phyloP scores from a whole-genome alignment of 2,113 vertebrate species.

The Salvelinus fontinalis region DNA sequence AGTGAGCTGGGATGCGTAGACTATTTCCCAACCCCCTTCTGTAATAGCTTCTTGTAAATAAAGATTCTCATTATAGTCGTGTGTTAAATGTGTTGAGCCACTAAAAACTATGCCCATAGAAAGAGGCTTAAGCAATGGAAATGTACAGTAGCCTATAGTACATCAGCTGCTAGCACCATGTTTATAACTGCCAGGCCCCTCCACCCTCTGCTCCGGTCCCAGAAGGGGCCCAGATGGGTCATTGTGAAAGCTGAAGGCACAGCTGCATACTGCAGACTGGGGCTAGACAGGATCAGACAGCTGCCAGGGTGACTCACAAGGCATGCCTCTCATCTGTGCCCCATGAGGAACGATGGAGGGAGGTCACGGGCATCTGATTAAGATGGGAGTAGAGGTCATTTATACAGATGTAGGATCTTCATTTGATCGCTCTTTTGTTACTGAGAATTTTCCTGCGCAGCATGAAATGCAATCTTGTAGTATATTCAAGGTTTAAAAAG shows the following conservation, averaged over 20 bases:
- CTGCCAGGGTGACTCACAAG: conserved; percentile 63
- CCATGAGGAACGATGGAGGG: conserved; percentile 38
- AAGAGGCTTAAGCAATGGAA: background rate
- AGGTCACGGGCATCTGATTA: background rate
- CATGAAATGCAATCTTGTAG: no score
- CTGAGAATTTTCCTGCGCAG: no score
- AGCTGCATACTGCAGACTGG: conserved; percentile 50
- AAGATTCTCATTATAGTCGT: no score
- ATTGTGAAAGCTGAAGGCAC: conserved; percentile 55
- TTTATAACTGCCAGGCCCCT: conserved; percentile 25
- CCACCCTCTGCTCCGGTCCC: background rate
- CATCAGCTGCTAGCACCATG: background rate
- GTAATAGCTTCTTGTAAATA: no score
- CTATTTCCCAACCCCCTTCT: no score
- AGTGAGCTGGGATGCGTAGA: no score
- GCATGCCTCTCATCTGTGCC: conserved; percentile 56
- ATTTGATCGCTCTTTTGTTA: no score
- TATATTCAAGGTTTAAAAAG: no score
- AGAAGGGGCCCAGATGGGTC: conserved; percentile 29
- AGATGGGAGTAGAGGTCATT: background rate
- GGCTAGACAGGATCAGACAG: conserved; percentile 54
- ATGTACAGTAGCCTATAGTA: background rate
- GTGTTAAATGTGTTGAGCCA: background rate
- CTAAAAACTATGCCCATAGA: background rate
- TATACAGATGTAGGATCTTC: no score